Base-by-base conservation (phyloP, 2,888 invertebrate species). In the Hypsopygia costalis region DNA sequence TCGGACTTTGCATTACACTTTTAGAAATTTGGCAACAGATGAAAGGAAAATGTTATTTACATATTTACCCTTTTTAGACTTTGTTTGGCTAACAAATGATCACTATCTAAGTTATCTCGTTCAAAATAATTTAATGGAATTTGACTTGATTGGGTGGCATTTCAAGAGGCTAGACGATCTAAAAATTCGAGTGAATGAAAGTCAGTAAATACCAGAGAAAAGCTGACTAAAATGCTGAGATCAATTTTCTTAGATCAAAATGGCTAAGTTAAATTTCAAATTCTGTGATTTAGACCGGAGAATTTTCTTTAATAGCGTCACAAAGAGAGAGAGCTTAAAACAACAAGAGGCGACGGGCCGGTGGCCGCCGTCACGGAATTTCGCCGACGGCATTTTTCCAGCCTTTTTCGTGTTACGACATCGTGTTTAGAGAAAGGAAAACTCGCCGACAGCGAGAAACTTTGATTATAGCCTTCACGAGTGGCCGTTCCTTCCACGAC, bases 401-500 rank as follows among this genome's bases (percentile, higher is more conserved):
- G 76, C 87, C 87, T 80, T 85, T 88, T 87, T 72, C 85, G 62
- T 87, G 87, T 87, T 73, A 81, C 81, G 72, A 85, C 85, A 87
- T 72, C 81, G 76, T 86, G 86, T 85, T 86, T 83, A 81, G 81
- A 83, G 81, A 74, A 81, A 82, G 75, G 81, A 80, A 85, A 87
- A 80, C 81, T 81, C 79, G 79, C 71, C 76, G 75, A 81, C 82
- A 80, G 72, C 71, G 77, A 69, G 73, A 83, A 86, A 87, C 82
- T 87, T 86, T 85, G 86, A 85, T 87, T 87, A 85, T 86, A 80
- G 82, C 79, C 62, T 80, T 81, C 82, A 79, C 77, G 80, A 86
- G 77, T 80, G 71, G 79, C 79, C 81, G 76, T 81, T 81, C 68
- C 57, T 67, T 68, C 69, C 69, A 61, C 79, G 74, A 81, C 80